Base-by-base conservation (phyloP, 2,888 invertebrate genomes). In the Germaria angustata region DNA sequence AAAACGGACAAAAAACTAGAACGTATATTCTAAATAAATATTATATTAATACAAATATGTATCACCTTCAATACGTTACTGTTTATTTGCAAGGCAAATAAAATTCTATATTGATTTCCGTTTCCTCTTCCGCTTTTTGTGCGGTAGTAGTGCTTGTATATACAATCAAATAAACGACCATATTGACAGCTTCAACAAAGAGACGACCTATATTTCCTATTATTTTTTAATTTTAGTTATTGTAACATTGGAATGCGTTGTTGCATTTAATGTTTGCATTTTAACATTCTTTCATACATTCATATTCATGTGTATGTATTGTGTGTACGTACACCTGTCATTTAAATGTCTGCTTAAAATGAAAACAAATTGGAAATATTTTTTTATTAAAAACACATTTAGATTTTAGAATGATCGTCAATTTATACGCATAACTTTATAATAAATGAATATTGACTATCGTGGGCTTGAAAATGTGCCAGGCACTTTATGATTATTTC, bases 261-360 rank as follows among this genome's bases (percentile, higher is more conserved):
- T 28, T 69, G 34, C 34, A 22, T 9, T 46, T 57, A 5, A 46
- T 46, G 11, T 32, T 13, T 34, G 22, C 22, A 20, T 49, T 46
- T 15, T 13, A 55, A 24, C 34, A 68, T 28, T 28, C 28, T 6
- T 28, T 28, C 24, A 55, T 13, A n/a, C n/a, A n/a, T n/a, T n/a
- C 36, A 13, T 7, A 15, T n/a, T 51, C 32, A 39, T 8, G 51
- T 63, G 51, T 59, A 34, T 20, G 39, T 66, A 34, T 32, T 8
- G 51, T 63, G 51, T 59, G 41, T 20, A 46, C 59, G 41, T 32
- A 34, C 8, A 59, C 39, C 71, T 81, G 65, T 17, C 76, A 81
- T 61, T 66, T 61, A 61, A 71, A 71, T 75, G 80, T 63, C 80
- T 61, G 46, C 53, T 75, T 80, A 53, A 66, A 77, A 51, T 81